A percentile compares a stretch with the other conserved stretches of the same genome.
Evolutionary conservation across 2,888 invertebrate species (phyloP).

Genomic region (Stenodema calcarata): DNA sequence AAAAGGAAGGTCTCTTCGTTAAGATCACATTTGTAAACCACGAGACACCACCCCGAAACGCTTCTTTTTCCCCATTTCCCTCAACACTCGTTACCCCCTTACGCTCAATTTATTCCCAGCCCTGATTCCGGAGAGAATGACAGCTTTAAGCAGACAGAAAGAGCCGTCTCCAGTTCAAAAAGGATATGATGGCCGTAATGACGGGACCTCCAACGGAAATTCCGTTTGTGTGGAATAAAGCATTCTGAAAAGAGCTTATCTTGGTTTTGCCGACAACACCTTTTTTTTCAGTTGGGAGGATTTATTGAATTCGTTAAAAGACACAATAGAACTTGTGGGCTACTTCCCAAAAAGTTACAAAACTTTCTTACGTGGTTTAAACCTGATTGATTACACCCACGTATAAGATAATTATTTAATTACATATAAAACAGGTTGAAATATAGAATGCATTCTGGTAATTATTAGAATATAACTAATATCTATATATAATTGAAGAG

Average conservation of each 20-base stretch:
- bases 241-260: background rate
- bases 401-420: too few relatives aligned
- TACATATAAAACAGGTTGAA: too few relatives aligned
- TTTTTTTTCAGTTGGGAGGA: background rate
- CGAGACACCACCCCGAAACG: constrained; percentile 9
- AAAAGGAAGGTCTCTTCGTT: constrained; percentile 33
- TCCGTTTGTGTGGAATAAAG: background rate
- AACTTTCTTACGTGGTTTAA: too few relatives aligned
- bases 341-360: too few relatives aligned
- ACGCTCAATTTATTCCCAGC: constrained; percentile 29
- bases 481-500: too few relatives aligned
- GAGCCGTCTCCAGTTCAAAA: background rate
- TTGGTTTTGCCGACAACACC: background rate
- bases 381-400: too few relatives aligned
- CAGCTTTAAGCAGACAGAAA: background rate
- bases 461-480: too few relatives aligned
- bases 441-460: too few relatives aligned
- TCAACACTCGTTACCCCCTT: constrained; percentile 23
- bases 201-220: background rate
- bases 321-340: background rate
- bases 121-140: constrained; percentile 13
- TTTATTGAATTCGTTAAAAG: background rate
- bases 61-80: constrained; percentile 31
- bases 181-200: background rate
- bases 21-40: constrained; percentile 46